Conservation (phyloP, 2,113 vertebrate genomes). For the Dendrocopos noguchii region DNA sequence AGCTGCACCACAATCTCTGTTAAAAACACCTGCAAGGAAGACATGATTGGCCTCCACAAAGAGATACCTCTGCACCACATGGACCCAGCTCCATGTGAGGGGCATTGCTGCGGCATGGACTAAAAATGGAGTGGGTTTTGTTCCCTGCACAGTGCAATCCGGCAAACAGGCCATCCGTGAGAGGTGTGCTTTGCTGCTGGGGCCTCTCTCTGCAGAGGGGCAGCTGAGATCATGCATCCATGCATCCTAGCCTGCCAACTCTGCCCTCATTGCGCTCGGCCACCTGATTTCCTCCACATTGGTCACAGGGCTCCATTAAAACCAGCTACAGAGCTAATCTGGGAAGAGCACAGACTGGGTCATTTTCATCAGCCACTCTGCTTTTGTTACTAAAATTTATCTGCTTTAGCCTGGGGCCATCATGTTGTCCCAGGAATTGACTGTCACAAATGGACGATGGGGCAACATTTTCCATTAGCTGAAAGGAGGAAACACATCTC, state of each 20-base stretch:
- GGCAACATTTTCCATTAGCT: slow-evolving; percentile 46
- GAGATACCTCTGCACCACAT: neutral
- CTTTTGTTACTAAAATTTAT: slow-evolving; percentile 47
- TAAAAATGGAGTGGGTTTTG: neutral
- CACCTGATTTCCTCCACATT: accelerated
- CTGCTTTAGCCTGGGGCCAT: slow-evolving; percentile 11
- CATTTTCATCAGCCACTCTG: neutral
- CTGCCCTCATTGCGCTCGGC: neutral
- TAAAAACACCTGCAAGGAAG: neutral
- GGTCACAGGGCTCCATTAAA: slow-evolving; percentile 17
- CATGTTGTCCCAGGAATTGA: slow-evolving; percentile 24
- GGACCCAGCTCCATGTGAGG: accelerated
- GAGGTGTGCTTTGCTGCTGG: neutral
- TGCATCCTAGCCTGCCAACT: accelerated
- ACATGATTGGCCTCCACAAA: neutral
- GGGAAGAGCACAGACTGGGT: neutral
- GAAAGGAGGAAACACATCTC: accelerated
- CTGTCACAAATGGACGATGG: neutral
- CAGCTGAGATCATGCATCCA: accelerated
- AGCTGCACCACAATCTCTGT: neutral
- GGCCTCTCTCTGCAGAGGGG: neutral
- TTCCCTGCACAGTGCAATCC: neutral
- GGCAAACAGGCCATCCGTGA: no score
- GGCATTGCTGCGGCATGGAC: accelerated
- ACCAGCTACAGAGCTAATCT: neutral